Conservation (phyloP, 2,113 vertebrate genomes). For the Himantopus leucocephalus region DNA sequence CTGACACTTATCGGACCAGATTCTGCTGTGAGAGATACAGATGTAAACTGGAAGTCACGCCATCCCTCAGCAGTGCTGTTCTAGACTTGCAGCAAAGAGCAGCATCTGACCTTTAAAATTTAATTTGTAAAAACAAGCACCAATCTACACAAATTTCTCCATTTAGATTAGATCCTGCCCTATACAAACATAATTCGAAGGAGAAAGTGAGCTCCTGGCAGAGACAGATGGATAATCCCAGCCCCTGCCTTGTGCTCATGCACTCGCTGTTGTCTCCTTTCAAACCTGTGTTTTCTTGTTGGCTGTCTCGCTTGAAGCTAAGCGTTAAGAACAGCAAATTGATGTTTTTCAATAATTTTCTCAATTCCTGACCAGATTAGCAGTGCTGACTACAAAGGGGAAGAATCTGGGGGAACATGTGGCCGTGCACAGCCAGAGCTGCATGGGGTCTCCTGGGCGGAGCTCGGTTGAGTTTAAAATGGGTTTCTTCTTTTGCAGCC, state of each 20-base stretch:
- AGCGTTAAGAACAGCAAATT: background rate
- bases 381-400: background rate
- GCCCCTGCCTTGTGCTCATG: background rate
- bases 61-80: background rate
- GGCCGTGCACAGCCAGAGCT: background rate
- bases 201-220: background rate
- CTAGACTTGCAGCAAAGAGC: background rate
- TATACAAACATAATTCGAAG: background rate
- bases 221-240: slow-evolving; percentile 25
- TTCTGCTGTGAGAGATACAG: background rate
- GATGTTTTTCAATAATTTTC: background rate
- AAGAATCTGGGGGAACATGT: background rate
- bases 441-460: background rate
- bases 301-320: background rate
- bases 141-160: background rate
- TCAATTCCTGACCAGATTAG: background rate
- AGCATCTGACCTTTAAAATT: background rate
- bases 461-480: background rate
- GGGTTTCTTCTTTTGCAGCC: background rate
- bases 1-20: background rate
- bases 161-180: background rate
- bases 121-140: background rate
- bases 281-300: background rate
- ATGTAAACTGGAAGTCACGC: background rate
- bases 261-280: background rate